Evolutionary conservation across 2,888 invertebrate species (phyloP).

Genomic region (Ypsolopha sequella): DNA sequence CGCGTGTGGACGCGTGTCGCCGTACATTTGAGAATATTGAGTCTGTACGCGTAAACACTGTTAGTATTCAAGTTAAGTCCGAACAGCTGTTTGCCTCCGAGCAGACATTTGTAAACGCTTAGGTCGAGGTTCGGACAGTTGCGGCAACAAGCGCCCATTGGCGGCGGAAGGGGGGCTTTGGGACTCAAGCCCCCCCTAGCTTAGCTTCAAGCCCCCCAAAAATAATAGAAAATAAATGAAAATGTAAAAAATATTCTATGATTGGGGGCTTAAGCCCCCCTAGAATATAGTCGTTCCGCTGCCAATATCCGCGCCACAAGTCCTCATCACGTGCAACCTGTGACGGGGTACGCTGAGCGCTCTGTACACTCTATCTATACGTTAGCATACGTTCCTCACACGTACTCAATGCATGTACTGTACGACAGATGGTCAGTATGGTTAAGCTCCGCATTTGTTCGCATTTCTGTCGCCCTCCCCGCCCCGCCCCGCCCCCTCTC

Average conservation of each 20-base stretch:
- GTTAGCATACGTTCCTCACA: conserved; percentile 17
- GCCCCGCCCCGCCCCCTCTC: conserved; percentile 9
- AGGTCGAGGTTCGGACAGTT: conserved; percentile 9
- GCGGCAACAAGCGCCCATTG: no score
- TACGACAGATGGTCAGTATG: not conserved
- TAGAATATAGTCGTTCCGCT: no score
- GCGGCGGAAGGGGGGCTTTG: no score
- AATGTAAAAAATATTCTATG: no score
- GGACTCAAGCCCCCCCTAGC: no score
- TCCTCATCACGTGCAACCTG: no score
- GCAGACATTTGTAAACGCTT: not conserved
- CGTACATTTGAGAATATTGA: conserved; percentile 29
- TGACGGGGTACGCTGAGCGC: conserved; percentile 7
- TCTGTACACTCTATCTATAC: conserved; percentile 12
- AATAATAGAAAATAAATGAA: no score
- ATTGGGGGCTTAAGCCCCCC: no score
- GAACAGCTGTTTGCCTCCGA: conserved; percentile 33
- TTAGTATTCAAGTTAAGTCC: conserved; percentile 55
- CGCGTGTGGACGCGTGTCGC: not conserved
- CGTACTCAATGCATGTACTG: conserved; percentile 4
- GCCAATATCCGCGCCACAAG: no score
- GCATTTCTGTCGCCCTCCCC: conserved; percentile 27
- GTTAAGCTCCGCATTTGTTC: conserved; percentile 34
- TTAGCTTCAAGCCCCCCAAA: no score
- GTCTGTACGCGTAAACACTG: conserved; percentile 22